Percentiles rank a stretch among this genome's conserved stretches.
Conservation (phyloP, 1,140 invertebrate species). For the Drosophila parvula region DNA sequence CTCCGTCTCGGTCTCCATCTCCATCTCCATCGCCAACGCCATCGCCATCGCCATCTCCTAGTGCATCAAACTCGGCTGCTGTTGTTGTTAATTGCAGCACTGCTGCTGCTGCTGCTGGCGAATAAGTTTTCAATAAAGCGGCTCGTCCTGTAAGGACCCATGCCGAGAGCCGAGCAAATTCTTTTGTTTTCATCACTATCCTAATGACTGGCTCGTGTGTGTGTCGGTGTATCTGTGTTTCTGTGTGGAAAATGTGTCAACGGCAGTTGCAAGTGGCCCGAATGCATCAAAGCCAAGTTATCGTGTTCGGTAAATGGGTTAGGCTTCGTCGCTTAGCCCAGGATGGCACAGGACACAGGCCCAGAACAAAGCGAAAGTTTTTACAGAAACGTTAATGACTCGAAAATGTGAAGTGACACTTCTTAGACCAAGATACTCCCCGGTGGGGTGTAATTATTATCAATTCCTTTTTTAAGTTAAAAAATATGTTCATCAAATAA, state of each 20-base stretch:
- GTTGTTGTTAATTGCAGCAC: conserved; percentile 65
- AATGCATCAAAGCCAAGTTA: conserved; percentile 45
- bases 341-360: conserved; percentile 1
- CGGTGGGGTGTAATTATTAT: background rate
- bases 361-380: conserved; percentile 4
- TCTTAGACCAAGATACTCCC: background rate
- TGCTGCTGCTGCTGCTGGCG: conserved; percentile 44
- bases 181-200: conserved; percentile 65
- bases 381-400: conserved; percentile 1
- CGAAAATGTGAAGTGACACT: background rate
- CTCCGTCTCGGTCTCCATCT: background rate
- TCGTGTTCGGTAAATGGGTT: conserved; percentile 26
- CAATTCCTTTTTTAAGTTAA: background rate
- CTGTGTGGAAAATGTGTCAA: conserved; percentile 50
- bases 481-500: no score
- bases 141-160: conserved; percentile 15
- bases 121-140: conserved; percentile 77
- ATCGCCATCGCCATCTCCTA: conserved; percentile 2
- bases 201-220: conserved; percentile 72
- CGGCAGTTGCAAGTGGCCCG: conserved; percentile 35
- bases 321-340: background rate
- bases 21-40: background rate
- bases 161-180: conserved; percentile 30
- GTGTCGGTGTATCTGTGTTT: conserved; percentile 10
- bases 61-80: conserved; percentile 41